Conservation (phyloP, 2,888 invertebrate species). For the Liposcelis brunnea region DNA sequence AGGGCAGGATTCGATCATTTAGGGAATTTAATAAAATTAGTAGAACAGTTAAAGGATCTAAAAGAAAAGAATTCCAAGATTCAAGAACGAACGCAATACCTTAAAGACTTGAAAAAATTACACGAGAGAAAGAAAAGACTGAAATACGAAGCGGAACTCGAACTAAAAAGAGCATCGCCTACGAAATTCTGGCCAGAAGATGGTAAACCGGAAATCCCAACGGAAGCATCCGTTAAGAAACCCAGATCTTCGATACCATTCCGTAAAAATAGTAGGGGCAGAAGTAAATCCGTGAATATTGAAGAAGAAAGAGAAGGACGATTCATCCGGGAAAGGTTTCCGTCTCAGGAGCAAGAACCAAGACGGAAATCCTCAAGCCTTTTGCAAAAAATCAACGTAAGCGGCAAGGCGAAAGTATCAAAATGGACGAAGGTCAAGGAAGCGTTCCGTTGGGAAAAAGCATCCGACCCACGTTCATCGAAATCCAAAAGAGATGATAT, state of each 20-base stretch:
- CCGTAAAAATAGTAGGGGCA: slow-evolving; percentile 3
- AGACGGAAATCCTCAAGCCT: neutral
- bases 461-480: slow-evolving; percentile 22
- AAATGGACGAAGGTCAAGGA: slow-evolving; percentile 85
- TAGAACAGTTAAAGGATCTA: slow-evolving; percentile 56
- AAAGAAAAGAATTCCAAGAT: slow-evolving; percentile 53
- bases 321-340: neutral
- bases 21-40: slow-evolving; percentile 55
- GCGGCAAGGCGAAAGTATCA: slow-evolving; percentile 41
- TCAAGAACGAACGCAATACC: slow-evolving; percentile 47
- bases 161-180: neutral
- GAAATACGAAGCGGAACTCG: slow-evolving; percentile 18
- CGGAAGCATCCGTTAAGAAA: slow-evolving; percentile 2
- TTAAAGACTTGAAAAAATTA: slow-evolving; percentile 47
- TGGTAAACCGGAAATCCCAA: neutral
- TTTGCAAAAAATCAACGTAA: too few species aligned
- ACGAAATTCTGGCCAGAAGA: neutral
- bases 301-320: neutral
- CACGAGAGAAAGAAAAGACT: slow-evolving; percentile 38
- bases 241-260: slow-evolving; percentile 4
- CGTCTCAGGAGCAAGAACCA: neutral
- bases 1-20: slow-evolving; percentile 47
- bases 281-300: slow-evolving; percentile 1
- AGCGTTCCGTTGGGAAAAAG: slow-evolving; percentile 73
- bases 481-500: neutral